Percentiles rank a stretch among this genome's conserved stretches.
Evolutionary conservation across 2,797 vertebrate species (phyloP).

Genomic region (Selene dorsalis): DNA sequence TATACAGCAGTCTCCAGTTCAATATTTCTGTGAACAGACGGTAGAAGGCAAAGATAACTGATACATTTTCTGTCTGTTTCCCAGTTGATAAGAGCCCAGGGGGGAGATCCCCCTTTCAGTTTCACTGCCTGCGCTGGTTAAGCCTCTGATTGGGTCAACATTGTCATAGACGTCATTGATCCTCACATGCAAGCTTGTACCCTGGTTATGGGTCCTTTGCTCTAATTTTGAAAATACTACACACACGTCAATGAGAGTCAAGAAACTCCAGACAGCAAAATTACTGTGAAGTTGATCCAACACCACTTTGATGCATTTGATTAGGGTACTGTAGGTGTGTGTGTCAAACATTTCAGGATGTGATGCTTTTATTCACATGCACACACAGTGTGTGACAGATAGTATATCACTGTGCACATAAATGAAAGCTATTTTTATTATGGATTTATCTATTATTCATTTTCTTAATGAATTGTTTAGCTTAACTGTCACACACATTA

Average conservation of each 20-base stretch:
- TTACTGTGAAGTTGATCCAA: not conserved
- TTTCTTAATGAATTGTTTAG: not conserved
- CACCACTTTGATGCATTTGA: not conserved
- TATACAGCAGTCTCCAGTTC: constrained; percentile 38
- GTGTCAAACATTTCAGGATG: not conserved
- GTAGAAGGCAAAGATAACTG: constrained; percentile 61
- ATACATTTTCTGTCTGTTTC: constrained; percentile 66
- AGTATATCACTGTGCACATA: not conserved
- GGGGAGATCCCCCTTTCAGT: constrained; percentile 45
- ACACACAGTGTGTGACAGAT: not conserved
- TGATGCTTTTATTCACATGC: not conserved
- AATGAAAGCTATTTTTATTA: not conserved
- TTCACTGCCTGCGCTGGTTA: constrained; percentile 26
- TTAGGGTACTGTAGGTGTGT: not conserved
- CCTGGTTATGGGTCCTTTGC: constrained; percentile 4
- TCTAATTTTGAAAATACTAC: constrained; percentile 15
- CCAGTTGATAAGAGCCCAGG: constrained; percentile 69
- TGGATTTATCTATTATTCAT: not conserved
- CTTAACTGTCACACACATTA: not conserved
- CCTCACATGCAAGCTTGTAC: not conserved
- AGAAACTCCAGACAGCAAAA: not conserved
- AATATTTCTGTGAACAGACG: constrained; percentile 51
- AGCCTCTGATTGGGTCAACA: constrained; percentile 47
- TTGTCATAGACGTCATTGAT: constrained; percentile 51
- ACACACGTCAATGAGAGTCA: no score